Evolutionary conservation across 2,888 invertebrate species (phyloP), one percentile per base, ranked within the genome.

Genomic region (Drosophila anomalipes): DNA sequence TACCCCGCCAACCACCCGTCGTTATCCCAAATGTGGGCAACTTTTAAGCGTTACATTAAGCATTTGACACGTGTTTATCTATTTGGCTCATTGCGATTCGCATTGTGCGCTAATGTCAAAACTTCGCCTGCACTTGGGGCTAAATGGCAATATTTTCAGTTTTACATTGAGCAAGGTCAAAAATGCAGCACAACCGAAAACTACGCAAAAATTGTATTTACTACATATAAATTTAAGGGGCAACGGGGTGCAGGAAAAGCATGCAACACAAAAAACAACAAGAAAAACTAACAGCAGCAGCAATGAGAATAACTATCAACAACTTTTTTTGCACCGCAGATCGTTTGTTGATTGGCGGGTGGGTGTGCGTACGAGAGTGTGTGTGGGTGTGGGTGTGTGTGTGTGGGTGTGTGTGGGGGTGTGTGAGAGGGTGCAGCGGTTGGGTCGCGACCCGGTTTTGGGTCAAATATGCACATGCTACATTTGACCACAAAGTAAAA

Each of bases 401-500:
- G 59, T 57, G 37, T 26, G 37, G 54, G 53, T 52, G 56, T 57
- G 56, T 10, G 52, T 3, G 19, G 30, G 47, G 53, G 56, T 4
- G 26, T n/a, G 12, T 35, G 35, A 16, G 52, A 22, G 53, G 54
- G 14, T 51, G 7, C 32, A 33, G 37, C 12, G 47, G 26, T 41
- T 58, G 37, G 61, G 63, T 60, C 56, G 60, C 69, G 71, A 56
- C 62, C 53, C 54, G 62, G 61, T 77, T 67, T 70, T 49, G 70
- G 83, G 87, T 84, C 85, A 80, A 79, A 84, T 84, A 86, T 84
- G 89, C 88, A 90, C 85, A 85, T 85, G 85, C 89, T 90, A 86
- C 86, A 84, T 89, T 86, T 89, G 89, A 87, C 87, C 91, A 89
- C 91, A 91, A 87, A 90, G 87, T 89, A 81, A 91, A 87, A 89